phyloP scores from a whole-genome alignment of 2,888 invertebrate genomes.

The Melanophora roralis region DNA sequence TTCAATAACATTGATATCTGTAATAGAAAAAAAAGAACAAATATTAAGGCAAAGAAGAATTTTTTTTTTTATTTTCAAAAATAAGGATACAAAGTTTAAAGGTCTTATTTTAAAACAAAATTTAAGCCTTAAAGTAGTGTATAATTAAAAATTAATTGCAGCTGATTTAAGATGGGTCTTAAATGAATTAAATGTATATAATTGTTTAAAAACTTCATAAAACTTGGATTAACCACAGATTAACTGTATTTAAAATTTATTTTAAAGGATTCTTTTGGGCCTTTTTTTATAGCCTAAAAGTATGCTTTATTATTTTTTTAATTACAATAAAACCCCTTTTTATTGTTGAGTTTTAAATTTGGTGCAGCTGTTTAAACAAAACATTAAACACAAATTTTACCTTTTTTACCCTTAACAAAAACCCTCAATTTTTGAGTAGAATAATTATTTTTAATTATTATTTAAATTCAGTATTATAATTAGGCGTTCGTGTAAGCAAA shows the following conservation, averaged over 20 bases:
- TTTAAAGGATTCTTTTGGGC: background rate
- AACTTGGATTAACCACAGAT: no score
- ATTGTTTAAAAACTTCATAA: no score
- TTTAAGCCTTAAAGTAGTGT: background rate
- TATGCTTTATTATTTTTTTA: background rate
- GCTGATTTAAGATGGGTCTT: no score
- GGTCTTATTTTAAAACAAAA: background rate
- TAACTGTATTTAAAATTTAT: no score
- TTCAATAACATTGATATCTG: constrained; percentile 52
- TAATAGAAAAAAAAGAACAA: constrained; percentile 9
- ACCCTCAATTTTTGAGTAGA: no score
- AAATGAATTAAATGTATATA: no score
- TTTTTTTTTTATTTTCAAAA: background rate
- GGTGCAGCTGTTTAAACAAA: no score
- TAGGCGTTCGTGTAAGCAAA: no score
- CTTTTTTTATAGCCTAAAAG: background rate
- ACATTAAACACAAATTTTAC: background rate
- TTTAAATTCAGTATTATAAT: no score
- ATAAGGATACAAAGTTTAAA: background rate
- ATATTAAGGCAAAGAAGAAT: background rate
- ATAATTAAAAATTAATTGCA: no score
- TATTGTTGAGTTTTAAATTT: background rate
- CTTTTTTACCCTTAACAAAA: background rate
- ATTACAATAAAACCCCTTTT: no score
- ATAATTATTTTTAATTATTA: no score